Percentiles rank a stretch among this genome's conserved stretches.
phyloP scores from a whole-genome alignment of 2,888 invertebrate genomes.

The Drosophila macrospina region DNA sequence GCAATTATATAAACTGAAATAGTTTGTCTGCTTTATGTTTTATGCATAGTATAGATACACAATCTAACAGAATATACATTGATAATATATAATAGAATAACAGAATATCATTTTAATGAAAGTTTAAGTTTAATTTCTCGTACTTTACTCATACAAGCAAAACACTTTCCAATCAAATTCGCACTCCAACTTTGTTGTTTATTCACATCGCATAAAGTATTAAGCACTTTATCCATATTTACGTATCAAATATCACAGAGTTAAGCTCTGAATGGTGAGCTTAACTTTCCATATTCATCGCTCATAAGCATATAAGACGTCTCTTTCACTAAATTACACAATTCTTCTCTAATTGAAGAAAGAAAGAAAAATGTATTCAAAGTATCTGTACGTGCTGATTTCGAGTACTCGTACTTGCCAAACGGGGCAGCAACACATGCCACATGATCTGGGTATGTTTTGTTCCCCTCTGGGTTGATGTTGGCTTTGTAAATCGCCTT shows the following conservation, averaged over 20 bases:
- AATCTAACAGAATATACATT: neutral
- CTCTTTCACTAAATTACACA: slow-evolving; percentile 66
- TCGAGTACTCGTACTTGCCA: slow-evolving; percentile 19
- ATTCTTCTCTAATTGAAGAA: slow-evolving; percentile 68
- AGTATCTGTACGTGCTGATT: slow-evolving; percentile 4
- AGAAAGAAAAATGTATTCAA: slow-evolving; percentile 19
- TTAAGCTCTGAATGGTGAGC: slow-evolving; percentile 46
- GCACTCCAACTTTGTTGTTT: slow-evolving; percentile 24
- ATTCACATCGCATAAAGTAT: slow-evolving; percentile 35
- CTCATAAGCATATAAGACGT: slow-evolving; percentile 20
- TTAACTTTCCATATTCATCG: slow-evolving; percentile 52
- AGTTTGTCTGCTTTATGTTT: neutral
- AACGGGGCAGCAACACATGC: slow-evolving; percentile 19
- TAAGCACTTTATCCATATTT: slow-evolving; percentile 26
- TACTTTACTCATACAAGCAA: neutral
- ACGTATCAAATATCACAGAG: slow-evolving; percentile 43
- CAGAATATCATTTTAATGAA: neutral
- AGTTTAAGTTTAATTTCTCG: neutral
- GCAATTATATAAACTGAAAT: neutral
- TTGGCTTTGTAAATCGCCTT: slow-evolving; percentile 55
- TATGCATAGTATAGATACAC: neutral
- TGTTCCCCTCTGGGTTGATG: slow-evolving; percentile 15
- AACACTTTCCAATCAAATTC: slow-evolving; percentile 35
- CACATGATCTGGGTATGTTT: slow-evolving; percentile 2
- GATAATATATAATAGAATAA: neutral